Percentiles rank a stretch among this genome's conserved stretches.
Evolutionary conservation across 2,797 vertebrate species (phyloP).

Genomic region (Malurus splendens): DNA sequence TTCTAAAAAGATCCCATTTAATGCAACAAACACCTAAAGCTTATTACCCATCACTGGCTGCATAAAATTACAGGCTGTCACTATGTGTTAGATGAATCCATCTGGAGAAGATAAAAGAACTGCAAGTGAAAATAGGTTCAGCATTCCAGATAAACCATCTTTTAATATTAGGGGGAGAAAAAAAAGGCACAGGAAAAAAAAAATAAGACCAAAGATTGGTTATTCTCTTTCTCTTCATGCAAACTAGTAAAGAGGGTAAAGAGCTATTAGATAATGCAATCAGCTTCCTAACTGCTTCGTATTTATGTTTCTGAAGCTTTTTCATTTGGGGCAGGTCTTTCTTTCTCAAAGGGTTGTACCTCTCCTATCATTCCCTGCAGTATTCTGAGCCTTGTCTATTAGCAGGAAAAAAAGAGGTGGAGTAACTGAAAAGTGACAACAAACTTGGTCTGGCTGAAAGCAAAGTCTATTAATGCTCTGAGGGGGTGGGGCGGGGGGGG

Average conservation of each 20-base stretch:
- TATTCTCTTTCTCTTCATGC: background rate
- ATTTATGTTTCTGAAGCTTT: background rate
- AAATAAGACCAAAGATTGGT: background rate
- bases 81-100: constrained; percentile 1
- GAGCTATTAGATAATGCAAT: background rate
- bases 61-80: constrained; percentile 30
- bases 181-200: background rate
- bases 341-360: background rate
- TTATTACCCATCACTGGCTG: background rate
- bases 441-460: background rate
- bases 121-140: background rate
- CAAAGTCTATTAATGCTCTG: background rate
- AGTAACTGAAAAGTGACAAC: background rate
- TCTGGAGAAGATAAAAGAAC: constrained; percentile 16
- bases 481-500: fast-evolving
- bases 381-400: background rate
- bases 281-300: background rate
- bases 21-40: constrained; percentile 1
- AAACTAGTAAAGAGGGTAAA: background rate
- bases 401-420: background rate
- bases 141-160: background rate
- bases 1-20: background rate
- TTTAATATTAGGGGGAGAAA: background rate
- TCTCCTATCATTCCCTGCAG: background rate
- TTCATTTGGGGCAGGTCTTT: background rate